Percentiles rank a stretch among this genome's conserved stretches.
Conservation (phyloP, 2,113 vertebrate genomes). For the Grallaria varia region DNA sequence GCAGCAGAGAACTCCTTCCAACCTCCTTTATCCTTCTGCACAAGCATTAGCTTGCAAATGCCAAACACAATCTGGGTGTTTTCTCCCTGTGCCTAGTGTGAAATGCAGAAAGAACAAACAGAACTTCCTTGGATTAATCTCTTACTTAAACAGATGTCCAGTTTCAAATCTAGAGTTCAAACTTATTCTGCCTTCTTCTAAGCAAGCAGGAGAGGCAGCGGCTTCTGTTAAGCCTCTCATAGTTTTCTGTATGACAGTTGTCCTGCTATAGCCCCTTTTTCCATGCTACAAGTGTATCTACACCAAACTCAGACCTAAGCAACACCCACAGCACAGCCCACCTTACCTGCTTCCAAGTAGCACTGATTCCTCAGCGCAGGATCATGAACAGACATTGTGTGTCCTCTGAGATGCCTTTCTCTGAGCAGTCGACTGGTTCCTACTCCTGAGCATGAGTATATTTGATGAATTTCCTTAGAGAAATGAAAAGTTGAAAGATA, state of each 20-base stretch:
- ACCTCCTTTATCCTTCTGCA: background rate
- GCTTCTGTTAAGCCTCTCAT: background rate
- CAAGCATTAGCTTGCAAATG: background rate
- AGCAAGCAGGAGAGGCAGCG: background rate
- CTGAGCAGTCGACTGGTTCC: background rate
- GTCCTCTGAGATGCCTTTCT: background rate
- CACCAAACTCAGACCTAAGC: background rate
- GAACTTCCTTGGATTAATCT: background rate
- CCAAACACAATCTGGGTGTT: background rate
- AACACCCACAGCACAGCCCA: background rate
- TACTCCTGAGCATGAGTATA: background rate
- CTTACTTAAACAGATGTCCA: background rate
- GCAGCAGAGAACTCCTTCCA: background rate
- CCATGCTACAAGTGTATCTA: background rate
- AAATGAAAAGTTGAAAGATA: conserved; percentile 10
- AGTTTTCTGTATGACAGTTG: background rate
- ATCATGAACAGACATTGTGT: background rate
- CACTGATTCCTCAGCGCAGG: background rate
- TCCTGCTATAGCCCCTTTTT: background rate
- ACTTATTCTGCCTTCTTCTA: background rate
- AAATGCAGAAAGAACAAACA: background rate
- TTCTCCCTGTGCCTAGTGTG: background rate
- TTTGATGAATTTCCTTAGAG: background rate
- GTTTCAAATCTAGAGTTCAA: background rate
- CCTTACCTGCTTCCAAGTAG: background rate